Evolutionary conservation across 2,797 vertebrate genomes (phyloP).

Genomic region (Pempheris klunzingeri): DNA sequence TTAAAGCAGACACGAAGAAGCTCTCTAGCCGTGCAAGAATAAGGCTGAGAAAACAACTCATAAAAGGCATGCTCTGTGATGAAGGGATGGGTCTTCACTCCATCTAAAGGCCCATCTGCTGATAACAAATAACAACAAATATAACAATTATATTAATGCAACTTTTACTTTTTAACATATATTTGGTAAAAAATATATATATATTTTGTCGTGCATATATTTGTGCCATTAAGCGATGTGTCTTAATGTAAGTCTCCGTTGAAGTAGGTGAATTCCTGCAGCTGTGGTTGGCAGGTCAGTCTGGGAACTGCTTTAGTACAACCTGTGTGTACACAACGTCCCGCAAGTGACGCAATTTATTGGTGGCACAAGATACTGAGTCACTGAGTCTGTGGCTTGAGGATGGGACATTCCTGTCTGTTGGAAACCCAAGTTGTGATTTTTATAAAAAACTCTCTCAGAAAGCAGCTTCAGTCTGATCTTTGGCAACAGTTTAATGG

Average conservation of each 20-base stretch:
- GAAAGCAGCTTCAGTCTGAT: background rate
- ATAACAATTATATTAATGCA: too few species aligned
- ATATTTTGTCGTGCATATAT: too few species aligned
- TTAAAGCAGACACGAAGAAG: background rate
- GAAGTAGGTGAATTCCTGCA: too few species aligned
- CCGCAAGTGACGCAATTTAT: background rate
- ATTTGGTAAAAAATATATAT: background rate
- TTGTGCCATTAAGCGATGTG: too few species aligned
- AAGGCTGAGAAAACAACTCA: background rate
- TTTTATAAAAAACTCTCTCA: background rate
- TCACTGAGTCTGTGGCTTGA: background rate
- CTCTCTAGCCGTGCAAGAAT: background rate
- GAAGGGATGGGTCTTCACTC: background rate
- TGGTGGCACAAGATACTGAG: background rate
- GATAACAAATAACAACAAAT: too few species aligned
- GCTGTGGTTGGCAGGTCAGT: background rate
- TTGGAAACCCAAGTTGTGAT: background rate
- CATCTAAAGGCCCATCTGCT: background rate
- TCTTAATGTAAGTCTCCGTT: too few species aligned
- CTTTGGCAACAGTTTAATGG: constrained; percentile 3
- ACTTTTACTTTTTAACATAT: background rate
- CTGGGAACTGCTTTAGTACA: too few species aligned
- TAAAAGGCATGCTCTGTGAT: too few species aligned
- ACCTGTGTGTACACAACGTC: background rate
- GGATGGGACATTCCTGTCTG: background rate